Evolutionary conservation across 2,888 invertebrate genomes (phyloP), one percentile per base, ranked within the genome.

Genomic region (Tanypteryx hageni): DNA sequence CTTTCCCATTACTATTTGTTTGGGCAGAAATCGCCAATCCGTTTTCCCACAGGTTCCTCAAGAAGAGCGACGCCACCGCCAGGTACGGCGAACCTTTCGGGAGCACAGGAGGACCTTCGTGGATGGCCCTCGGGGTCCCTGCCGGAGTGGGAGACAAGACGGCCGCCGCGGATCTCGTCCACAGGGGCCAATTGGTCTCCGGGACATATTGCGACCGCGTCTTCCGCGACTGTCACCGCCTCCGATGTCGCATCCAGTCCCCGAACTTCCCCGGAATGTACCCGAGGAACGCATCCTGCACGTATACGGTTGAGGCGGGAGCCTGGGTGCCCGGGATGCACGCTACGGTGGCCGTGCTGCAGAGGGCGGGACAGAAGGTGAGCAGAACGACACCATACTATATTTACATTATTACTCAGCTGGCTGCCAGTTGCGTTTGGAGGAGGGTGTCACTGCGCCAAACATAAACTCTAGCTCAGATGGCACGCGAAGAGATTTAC

Each of bases 231-330:
- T 98, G 98, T 95, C 97, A 97, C 95, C 96, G 96, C 93, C 95
- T 95, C 92, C 95, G 95, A 85, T 97, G 97, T 95, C 97, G 97
- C 93, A 97, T 98, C 93, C 97, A 98, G 95, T 98, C 98, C 56
- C 98, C 98, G 16, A 98, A 98, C 96, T 98, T 98, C 95, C 98
- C 98, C 16, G 98, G 98, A 92, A 97, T 98, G 93, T 98, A 98
- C 95, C 98, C 98, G 9, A 96, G 98, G 93, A 98, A 98, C 95
- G 97, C 98, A 93, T 98, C 98, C 94, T 98, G 98, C 95, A 97
- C 97, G 94, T 98, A 97, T 95, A 96, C 97, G 94, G 96, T 97
- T 93, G 96, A 96, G 92, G 95, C 95, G 93, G 93, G 95, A 76
- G 94, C 95, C 86, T 95, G 96, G 93, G 97, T 97, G 18, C 95